phyloP scores from a whole-genome alignment of 2,888 invertebrate species.

The Junonia oenone region DNA sequence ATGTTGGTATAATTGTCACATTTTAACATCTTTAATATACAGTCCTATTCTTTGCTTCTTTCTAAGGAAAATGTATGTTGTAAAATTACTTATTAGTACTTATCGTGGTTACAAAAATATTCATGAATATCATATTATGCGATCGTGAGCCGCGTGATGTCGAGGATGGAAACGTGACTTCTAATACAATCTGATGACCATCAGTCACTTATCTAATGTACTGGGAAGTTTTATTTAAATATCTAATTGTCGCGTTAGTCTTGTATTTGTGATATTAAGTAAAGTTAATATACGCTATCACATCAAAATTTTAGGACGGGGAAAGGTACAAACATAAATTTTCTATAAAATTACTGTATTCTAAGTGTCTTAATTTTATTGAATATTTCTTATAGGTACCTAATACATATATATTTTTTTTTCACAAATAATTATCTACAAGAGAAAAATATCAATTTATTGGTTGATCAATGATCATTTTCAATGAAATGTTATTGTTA shows the following conservation, averaged over 20 bases:
- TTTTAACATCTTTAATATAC: constrained; percentile 23
- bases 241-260: too few species aligned
- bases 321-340: too few species aligned
- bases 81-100: constrained; percentile 9
- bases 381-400: too few species aligned
- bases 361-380: too few species aligned
- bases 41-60: constrained; percentile 13
- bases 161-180: constrained; percentile 25
- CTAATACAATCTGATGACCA: constrained; percentile 12
- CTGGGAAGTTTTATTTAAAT: not conserved
- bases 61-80: constrained; percentile 15
- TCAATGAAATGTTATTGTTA: too few species aligned
- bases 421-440: too few species aligned
- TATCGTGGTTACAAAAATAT: constrained; percentile 19
- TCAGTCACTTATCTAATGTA: constrained; percentile 4
- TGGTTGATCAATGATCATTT: too few species aligned
- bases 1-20: too few species aligned
- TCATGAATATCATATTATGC: constrained; percentile 12
- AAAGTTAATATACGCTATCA: not conserved
- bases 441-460: too few species aligned
- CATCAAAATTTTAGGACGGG: too few species aligned
- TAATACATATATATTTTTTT: too few species aligned
- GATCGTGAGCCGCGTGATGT: constrained; percentile 26
- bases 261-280: not conserved
- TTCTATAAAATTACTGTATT: too few species aligned